Base-by-base conservation (phyloP, 2,797 vertebrate species). In the Lepidocolaptes lacrymiger region DNA sequence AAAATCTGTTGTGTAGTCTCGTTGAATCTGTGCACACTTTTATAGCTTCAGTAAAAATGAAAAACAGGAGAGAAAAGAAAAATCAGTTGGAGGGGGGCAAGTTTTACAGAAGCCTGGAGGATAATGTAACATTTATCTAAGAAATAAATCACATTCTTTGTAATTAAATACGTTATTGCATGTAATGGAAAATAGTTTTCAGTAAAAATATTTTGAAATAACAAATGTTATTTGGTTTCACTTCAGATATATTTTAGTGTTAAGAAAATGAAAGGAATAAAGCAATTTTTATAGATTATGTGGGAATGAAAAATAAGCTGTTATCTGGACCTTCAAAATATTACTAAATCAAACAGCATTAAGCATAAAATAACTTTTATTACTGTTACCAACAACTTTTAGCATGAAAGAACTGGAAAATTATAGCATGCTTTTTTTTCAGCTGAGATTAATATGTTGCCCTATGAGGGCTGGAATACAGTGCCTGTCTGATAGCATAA, bases 331-430 rank as follows among this genome's bases (percentile, higher is more conserved):
- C 74, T 92, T 48, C 71, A 90, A 88, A 93, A 85, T 77, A 89
- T 58, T 64, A 87, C 52, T 84, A 77, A 93, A 79, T 85, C 48
- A 87, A 74, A 79, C 61, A 75, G 13, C 41, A 83, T 77, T 88
- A 88, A 75, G 61, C 58, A 91, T 74, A 91, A 81, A 96, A 74
- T 91, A 88, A n/a, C 88, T 92, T 77, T 71, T 95, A 83, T 85
- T 95, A 77, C 32, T 61, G 34, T 71, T 89, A 77, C 37, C 23
- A 92, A 77, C 68, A 85, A 88, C 22, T 82, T 88, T 77, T 73
- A 85, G 23, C 28, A 61, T 63, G 41, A 94, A 96, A 88, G 54
- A 17, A 72, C 22, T 72, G 54, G 46, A 92, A 96, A 95, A 93
- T 63, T 79, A 71, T 7, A 56, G 28, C 21, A 43, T 0, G 1